phyloP scores from a whole-genome alignment of 1,140 invertebrate species.

The Megathymus violae region DNA sequence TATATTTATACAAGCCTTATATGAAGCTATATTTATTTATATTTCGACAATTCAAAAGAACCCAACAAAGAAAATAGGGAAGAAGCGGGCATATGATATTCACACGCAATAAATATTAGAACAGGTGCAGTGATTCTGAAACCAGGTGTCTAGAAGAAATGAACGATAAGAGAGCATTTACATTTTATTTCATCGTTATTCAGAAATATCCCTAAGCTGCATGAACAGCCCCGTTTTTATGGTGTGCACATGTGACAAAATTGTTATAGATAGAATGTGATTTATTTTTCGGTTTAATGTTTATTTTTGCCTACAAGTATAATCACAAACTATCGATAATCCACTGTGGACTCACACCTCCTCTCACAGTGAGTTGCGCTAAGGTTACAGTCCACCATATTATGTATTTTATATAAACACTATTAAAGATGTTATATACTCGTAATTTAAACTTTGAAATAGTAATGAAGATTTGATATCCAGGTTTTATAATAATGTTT shows the following conservation, averaged over 20 bases:
- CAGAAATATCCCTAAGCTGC: conserved; percentile 15
- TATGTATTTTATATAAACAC: no score
- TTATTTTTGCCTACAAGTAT: not conserved
- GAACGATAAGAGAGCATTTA: conserved; percentile 39
- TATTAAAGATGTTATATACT: no score
- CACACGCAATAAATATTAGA: conserved; percentile 82
- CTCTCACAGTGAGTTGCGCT: no score
- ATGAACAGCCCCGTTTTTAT: conserved; percentile 25
- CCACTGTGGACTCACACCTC: no score
- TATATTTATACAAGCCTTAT: no score
- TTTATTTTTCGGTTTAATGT: not conserved
- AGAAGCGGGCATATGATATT: conserved; percentile 76
- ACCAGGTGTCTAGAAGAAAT: conserved; percentile 48
- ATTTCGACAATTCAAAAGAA: conserved; percentile 5
- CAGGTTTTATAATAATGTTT: no score
- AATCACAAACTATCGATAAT: no score
- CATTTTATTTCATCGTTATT: conserved; percentile 41
- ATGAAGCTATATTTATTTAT: no score
- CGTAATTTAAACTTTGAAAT: no score
- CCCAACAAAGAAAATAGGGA: conserved; percentile 41
- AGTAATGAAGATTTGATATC: no score
- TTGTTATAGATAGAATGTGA: conserved; percentile 4
- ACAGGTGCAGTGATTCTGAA: conserved; percentile 75
- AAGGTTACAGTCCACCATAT: no score
- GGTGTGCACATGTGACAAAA: conserved; percentile 6